Base-by-base conservation (phyloP, 92 coral and sea anemone genomes). In the Epizoanthus illoricatus region DNA sequence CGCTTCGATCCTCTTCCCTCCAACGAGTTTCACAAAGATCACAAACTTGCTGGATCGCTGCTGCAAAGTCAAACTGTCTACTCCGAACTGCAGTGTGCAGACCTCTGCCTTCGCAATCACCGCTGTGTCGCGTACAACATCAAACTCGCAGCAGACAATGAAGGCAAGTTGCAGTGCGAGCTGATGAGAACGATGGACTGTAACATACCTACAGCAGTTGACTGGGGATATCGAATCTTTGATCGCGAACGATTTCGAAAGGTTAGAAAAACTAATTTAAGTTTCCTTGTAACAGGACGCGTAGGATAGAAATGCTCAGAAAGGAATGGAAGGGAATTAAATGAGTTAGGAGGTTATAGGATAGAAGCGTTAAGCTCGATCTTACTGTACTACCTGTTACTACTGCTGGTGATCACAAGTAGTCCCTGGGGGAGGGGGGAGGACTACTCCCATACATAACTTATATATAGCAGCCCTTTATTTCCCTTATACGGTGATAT, bases 21-120 rank as follows among this genome's bases (percentile, higher is more conserved):
- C 52, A 0, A 18, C 17, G 73, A 68, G 42, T 33, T 68, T 40
- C 4, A 3, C 7, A 18, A 0, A 43, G 21, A 19, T 5, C 6
- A 39, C 10, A 68, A 39, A 39, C 18, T 39, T 24, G 0, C 12
- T 12, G 73, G 52, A 16, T 15, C 10, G 12, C n/a, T 2, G 12
- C 45, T 68, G 16, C n/a, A 18, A 5, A 11, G 4, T 17, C 12
- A 68, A 5, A 3, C 7, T 24, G 52, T 68, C n/a, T 2, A 39
- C 21, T 68, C 73, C 28, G 73, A 68, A 17, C 73, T 68, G 8
- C 47, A 68, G 7, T 68, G 73, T 11, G 73, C 73, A 68, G 73
- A 68, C 73, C 8, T 5, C 2, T 68, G 73, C 73, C 28, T 39
- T 39, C 73, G 73, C 12, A 68, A 33, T 19, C 73, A 68, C 39